phyloP scores from a whole-genome alignment of 2,113 vertebrate genomes.

The Corythaeola cristata region DNA sequence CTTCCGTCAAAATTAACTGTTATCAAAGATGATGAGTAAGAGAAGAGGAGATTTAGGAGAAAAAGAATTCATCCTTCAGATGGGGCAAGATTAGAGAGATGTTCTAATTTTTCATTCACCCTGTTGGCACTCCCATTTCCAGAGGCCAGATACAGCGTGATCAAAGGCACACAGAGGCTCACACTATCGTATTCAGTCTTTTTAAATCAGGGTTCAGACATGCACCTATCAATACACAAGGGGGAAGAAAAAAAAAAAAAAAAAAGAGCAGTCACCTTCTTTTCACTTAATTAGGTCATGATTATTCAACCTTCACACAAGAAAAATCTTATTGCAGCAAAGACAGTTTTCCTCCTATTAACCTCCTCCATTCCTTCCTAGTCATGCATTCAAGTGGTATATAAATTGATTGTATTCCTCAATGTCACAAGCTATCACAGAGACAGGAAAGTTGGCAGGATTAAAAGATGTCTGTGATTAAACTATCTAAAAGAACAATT shows the following conservation, averaged over 20 bases:
- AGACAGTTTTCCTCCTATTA: not conserved
- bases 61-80: not conserved
- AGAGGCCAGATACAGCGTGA: not conserved
- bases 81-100: not conserved
- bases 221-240: not conserved
- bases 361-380: not conserved
- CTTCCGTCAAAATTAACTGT: not conserved
- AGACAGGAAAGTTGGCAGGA: not conserved
- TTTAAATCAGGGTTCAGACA: not conserved
- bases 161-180: not conserved
- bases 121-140: not conserved
- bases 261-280: not conserved
- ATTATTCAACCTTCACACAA: not conserved
- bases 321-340: not conserved
- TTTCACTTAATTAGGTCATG: conserved; percentile 1
- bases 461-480: not conserved
- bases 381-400: not conserved
- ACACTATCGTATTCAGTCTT: not conserved
- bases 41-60: not conserved
- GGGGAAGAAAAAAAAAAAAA: not conserved
- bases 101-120: not conserved
- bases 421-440: not conserved
- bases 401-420: not conserved
- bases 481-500: not conserved
- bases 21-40: not conserved